Evolutionary conservation across 2,797 vertebrate genomes (phyloP).

Genomic region (Rhadinocentrus ornatus): DNA sequence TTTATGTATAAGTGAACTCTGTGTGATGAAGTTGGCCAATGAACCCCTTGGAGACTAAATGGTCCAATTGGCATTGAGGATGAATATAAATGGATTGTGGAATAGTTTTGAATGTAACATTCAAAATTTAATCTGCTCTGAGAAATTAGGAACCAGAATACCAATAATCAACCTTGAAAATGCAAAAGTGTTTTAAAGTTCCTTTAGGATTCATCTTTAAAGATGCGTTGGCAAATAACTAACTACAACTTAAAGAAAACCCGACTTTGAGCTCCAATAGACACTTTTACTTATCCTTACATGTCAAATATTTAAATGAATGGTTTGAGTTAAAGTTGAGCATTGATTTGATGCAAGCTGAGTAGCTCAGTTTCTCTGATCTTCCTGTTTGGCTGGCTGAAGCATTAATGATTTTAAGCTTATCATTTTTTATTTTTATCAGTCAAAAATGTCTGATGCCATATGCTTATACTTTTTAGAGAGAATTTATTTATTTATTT

Average conservation of each 20-base stretch:
- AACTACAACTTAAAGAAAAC: not conserved
- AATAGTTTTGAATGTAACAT: not conserved
- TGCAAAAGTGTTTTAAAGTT: not conserved
- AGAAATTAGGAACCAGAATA: not conserved
- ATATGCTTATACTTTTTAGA: not conserved
- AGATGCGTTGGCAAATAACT: not conserved
- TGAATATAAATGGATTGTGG: not conserved
- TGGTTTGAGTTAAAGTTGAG: not conserved
- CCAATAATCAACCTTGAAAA: not conserved
- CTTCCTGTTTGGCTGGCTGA: not conserved
- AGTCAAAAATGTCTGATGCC: not conserved
- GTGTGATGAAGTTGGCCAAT: slow-evolving; percentile 27
- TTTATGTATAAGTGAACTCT: slow-evolving; percentile 69
- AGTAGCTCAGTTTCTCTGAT: not conserved
- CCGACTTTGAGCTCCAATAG: not conserved
- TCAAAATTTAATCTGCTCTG: not conserved
- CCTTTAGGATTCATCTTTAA: not conserved
- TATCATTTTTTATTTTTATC: not conserved
- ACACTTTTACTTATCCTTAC: not conserved
- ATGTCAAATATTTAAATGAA: not conserved
- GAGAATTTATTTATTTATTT: not conserved
- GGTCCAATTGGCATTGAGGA: not conserved
- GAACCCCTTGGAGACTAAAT: not conserved
- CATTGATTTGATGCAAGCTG: not conserved
- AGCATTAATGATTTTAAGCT: not conserved